Base-by-base conservation (phyloP, 2,888 invertebrate genomes). In the Athetis lepigone region DNA sequence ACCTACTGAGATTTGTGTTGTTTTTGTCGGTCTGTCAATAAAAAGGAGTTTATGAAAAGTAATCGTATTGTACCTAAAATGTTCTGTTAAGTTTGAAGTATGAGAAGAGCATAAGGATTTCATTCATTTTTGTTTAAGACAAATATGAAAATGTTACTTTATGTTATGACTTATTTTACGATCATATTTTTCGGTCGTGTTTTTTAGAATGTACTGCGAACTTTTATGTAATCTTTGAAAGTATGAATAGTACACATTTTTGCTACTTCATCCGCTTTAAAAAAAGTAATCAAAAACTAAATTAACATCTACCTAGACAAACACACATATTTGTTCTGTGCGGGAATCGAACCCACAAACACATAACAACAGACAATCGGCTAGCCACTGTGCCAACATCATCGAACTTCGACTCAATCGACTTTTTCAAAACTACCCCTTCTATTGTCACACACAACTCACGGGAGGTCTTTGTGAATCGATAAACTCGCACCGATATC, bases 381-480 rank as follows among this genome's bases (percentile, higher is more conserved):
- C n/a, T n/a, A n/a, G n/a, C n/a, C n/a, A n/a, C n/a, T n/a, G n/a
- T n/a, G n/a, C n/a, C n/a, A n/a, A n/a, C n/a, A n/a, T n/a, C n/a
- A n/a, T n/a, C n/a, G n/a, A n/a, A n/a, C 55, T 45, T 73, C 63
- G 70, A 70, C 57, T 69, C 64, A 62, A 68, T 58, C 18, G n/a
- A 46, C 56, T 75, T 77, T 70, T 71, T 78, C 67, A 52, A 52
- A 52, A 58, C 61, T 39, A 69, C 58, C 46, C 57, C n/a, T 40
- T 51, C 65, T 62, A 85, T 85, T 86, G 85, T 87, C 76, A 75
- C 69, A 80, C 67, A 29, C 68, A 65, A 83, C 85, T 84, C 84
- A 74, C 84, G 91, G 92, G 94, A 90, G 94, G 94, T 93, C 93
- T 86, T 86, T 84, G 77, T 83, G 71, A 72, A 86, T 85, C 85